Base-by-base conservation (phyloP, 2,797 vertebrate species). In the Pangasius larnaudii region DNA sequence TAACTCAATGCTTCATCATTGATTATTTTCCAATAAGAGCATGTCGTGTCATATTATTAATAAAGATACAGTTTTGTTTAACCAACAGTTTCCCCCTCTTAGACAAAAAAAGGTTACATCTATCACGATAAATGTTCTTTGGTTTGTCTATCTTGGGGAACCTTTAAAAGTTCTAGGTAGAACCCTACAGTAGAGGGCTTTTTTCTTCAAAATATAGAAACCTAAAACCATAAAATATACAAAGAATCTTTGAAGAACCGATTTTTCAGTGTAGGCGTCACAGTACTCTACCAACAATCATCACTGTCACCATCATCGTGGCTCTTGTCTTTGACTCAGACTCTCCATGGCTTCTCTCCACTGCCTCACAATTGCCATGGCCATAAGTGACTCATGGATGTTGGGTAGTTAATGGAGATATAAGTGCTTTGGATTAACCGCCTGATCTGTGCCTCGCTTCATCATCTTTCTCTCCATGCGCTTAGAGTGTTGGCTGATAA, bases 381-480 rank as follows among this genome's bases (percentile, higher is more conserved):
- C 91, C 89, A 92, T 85, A 92, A 92, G 92, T 93, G 92, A 90
- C 94, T 92, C 89, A 90, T 61, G 92, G 87, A 93, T 36, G 91
- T 93, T 93, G 92, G 93, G 92, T 93, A 92, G 92, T 94, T 94
- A 94, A 94, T 93, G 91, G 85, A 93, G 92, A 94, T 87, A 91
- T 93, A 93, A 93, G 93, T 92, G 93, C 51, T 85, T 86, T 90
- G 93, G 94, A 96, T 95, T 94, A 94, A 90, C 88, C 84, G 90
- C 91, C 87, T 89, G 90, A 90, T 88, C 86, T 82, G 72, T 80
- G 36, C 59, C 71, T 87, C 89, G 92, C 72, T 86, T 81, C 80
- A 84, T 69, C 87, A 75, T 75, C 39, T 0, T 81, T 61, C 33
- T 61, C 53, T 81, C 33, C 56, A 0, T 61, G 77, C 42, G 53